Conservation (phyloP, 2,113 vertebrate species). For the Hipposideros armiger region DNA sequence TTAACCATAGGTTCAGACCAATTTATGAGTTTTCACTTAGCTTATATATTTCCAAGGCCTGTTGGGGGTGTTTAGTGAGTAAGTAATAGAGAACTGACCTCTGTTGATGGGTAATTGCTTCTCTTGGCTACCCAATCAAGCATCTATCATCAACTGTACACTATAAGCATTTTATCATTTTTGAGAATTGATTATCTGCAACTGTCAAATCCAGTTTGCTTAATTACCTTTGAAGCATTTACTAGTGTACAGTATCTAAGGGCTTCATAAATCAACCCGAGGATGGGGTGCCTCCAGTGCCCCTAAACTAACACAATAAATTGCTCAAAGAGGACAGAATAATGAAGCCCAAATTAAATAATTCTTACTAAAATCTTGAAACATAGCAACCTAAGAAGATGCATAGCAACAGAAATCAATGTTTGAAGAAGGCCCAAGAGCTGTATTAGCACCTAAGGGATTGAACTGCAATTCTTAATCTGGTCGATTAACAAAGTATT, state of each 20-base stretch:
- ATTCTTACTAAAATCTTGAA: constrained; percentile 35
- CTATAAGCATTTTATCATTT: constrained; percentile 56
- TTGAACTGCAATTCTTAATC: neutral
- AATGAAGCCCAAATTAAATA: constrained; percentile 51
- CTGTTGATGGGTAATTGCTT: neutral
- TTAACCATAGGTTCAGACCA: neutral
- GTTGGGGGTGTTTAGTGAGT: neutral
- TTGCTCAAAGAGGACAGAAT: constrained; percentile 16
- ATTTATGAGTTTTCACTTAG: neutral
- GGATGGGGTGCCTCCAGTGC: neutral
- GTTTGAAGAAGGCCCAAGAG: constrained; percentile 5
- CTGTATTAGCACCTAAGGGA: neutral
- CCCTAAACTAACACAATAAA: constrained; percentile 52
- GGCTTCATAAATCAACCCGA: constrained; percentile 41
- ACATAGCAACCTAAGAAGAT: constrained; percentile 22
- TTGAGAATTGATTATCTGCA: constrained; percentile 61
- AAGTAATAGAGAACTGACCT: neutral
- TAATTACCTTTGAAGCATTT: constrained; percentile 66
- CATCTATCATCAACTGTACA: neutral
- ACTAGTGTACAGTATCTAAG: constrained; percentile 10
- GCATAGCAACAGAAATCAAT: constrained; percentile 50
- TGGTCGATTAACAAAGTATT: neutral
- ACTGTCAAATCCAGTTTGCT: constrained; percentile 52
- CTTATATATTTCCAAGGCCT: neutral
- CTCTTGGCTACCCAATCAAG: neutral